phyloP scores from a whole-genome alignment of 2,797 vertebrate genomes.

The Mareca penelope region DNA sequence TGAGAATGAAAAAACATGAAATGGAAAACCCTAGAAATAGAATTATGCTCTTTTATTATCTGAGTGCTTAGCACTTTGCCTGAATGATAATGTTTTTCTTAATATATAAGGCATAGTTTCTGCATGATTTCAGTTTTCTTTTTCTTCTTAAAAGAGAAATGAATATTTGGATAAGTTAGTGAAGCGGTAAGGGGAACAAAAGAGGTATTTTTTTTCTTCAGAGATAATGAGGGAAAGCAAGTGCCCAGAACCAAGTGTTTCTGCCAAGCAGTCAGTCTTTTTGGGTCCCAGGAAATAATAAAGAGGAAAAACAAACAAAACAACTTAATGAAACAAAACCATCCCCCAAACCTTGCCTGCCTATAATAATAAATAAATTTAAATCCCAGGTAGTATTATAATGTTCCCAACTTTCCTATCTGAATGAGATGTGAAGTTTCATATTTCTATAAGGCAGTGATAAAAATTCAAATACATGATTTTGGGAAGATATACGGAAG shows the following conservation, averaged over 20 bases:
- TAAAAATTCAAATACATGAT: background rate
- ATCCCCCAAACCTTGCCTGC: background rate
- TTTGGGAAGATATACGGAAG: background rate
- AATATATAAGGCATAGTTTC: conserved; percentile 51
- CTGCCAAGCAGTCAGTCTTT: conserved; percentile 44
- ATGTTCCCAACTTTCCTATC: background rate
- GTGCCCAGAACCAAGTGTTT: conserved; percentile 47
- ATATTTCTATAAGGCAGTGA: background rate
- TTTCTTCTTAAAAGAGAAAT: conserved; percentile 70
- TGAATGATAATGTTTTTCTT: conserved; percentile 64
- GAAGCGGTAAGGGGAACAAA: conserved; percentile 59
- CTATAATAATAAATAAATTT: background rate
- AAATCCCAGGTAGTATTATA: background rate
- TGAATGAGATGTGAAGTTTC: background rate
- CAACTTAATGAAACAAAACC: conserved; percentile 22
- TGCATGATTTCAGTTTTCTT: conserved; percentile 58
- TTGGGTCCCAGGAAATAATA: conserved; percentile 45
- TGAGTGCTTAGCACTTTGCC: conserved; percentile 53
- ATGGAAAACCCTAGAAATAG: conserved; percentile 45
- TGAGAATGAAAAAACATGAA: conserved; percentile 43
- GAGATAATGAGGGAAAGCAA: conserved; percentile 65
- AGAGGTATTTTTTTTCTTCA: conserved; percentile 30
- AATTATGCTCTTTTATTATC: conserved; percentile 69
- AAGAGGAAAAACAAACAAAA: conserved; percentile 34
- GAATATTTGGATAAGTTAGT: conserved; percentile 70